Evolutionary conservation across 2,797 vertebrate genomes (phyloP).

Genomic region (Anguilla anguilla): DNA sequence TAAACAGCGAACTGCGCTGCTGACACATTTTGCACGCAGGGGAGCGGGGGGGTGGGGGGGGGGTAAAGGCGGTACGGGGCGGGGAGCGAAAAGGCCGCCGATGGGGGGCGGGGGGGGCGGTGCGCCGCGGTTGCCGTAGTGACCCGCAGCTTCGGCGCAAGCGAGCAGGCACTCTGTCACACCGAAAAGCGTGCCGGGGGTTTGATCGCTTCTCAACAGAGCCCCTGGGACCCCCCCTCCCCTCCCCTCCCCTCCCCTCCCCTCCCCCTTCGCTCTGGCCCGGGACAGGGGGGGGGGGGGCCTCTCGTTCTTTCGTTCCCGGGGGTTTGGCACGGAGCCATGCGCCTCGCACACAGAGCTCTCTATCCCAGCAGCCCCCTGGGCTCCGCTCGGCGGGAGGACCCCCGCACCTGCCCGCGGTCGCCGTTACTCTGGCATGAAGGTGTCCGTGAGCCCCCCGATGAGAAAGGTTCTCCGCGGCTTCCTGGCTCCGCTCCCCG

Average conservation of each 20-base stretch:
- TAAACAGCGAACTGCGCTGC: neutral
- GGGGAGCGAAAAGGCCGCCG: too few relatives aligned
- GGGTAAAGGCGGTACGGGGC: neutral
- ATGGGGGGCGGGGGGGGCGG: neutral
- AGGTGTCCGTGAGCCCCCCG: neutral
- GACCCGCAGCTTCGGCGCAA: neutral
- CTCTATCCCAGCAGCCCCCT: neutral
- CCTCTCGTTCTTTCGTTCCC: neutral
- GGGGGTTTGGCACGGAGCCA: neutral
- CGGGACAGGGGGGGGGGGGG: neutral
- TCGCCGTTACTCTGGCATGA: neutral
- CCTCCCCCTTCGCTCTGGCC: too few relatives aligned
- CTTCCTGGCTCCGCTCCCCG: neutral
- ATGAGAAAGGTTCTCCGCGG: neutral
- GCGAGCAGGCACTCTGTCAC: slow-evolving; percentile 4
- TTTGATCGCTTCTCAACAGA: neutral
- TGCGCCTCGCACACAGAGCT: too few relatives aligned
- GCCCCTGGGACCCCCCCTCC: neutral
- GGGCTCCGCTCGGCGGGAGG: neutral
- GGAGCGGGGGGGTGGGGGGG: neutral
- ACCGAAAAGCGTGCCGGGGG: neutral
- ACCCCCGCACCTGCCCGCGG: neutral
- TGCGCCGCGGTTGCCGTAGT: neutral
- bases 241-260: too few relatives aligned
- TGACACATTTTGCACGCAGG: neutral